Conservation (phyloP, 37 sponge, comb jelly and placozoan species). For the Dysidea cf. avara region DNA sequence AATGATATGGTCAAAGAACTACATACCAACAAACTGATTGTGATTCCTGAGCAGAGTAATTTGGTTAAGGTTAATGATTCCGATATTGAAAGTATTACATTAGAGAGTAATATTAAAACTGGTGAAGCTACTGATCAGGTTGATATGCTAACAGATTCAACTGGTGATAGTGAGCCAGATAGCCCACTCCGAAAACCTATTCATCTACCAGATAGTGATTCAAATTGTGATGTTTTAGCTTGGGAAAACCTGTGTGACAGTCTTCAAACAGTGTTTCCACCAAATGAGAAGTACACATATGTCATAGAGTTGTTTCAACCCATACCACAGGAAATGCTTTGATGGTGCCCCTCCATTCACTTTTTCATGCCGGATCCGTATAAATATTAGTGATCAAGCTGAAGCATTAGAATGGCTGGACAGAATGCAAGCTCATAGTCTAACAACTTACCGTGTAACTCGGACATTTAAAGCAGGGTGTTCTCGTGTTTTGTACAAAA, state of each 20-base stretch:
- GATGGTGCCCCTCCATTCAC: slow-evolving; percentile 8
- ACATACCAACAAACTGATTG: no score
- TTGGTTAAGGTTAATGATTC: no score
- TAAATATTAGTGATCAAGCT: background rate
- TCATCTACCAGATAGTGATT: no score
- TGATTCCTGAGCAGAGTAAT: no score
- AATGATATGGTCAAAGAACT: no score
- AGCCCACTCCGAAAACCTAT: no score
- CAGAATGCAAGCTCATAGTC: background rate
- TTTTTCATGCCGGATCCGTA: background rate
- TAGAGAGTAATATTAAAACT: no score
- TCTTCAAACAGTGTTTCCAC: slow-evolving; percentile 7
- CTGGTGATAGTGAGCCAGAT: no score
- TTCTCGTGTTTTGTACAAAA: slow-evolving; percentile 13
- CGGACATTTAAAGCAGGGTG: background rate
- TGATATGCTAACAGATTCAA: no score
- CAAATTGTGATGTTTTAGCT: no score
- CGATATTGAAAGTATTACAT: no score
- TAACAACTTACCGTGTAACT: slow-evolving; percentile 3
- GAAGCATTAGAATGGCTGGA: background rate
- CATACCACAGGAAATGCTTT: background rate
- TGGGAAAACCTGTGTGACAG: background rate
- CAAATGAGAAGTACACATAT: slow-evolving; percentile 6
- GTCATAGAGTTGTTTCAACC: background rate
- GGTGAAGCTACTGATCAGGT: no score